Evolutionary conservation across 2,888 invertebrate genomes (phyloP).

Genomic region (Danaus chrysippus): DNA sequence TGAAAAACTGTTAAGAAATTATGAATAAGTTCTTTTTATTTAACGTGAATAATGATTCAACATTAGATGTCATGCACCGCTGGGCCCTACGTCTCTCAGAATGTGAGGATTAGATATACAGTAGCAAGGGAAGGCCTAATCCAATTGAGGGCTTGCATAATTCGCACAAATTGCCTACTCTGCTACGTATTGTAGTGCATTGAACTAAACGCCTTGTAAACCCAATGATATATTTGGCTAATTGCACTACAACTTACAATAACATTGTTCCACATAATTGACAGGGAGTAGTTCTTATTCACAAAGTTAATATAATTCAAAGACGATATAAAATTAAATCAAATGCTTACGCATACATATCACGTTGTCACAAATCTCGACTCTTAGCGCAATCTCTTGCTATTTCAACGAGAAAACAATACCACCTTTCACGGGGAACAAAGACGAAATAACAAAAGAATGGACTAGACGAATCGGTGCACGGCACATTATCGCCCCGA

Average conservation of each 20-base stretch:
- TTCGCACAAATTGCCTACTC: slow-evolving; percentile 47
- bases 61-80: slow-evolving; percentile 23
- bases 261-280: too few species aligned
- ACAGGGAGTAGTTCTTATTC: too few species aligned
- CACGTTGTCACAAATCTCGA: slow-evolving; percentile 73
- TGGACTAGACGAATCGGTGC: slow-evolving; percentile 64
- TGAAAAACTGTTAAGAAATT: too few species aligned
- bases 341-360: slow-evolving; percentile 47
- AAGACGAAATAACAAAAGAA: slow-evolving; percentile 73
- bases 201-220: slow-evolving; percentile 37
- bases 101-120: slow-evolving; percentile 46
- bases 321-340: slow-evolving; percentile 19
- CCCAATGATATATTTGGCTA: too few species aligned
- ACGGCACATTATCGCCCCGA: slow-evolving; percentile 53
- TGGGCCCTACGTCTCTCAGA: slow-evolving; percentile 23
- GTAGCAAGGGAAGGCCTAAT: slow-evolving; percentile 56
- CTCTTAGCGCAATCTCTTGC: slow-evolving; percentile 71
- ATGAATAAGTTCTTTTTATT: slow-evolving; percentile 7
- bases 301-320: not conserved
- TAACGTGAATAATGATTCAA: slow-evolving; percentile 12
- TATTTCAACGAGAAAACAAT: slow-evolving; percentile 71
- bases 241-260: too few species aligned
- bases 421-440: slow-evolving; percentile 68
- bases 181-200: slow-evolving; percentile 40
- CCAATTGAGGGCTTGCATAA: slow-evolving; percentile 68